phyloP scores from a whole-genome alignment of 2,888 invertebrate genomes.

The Lysandra bellargus region DNA sequence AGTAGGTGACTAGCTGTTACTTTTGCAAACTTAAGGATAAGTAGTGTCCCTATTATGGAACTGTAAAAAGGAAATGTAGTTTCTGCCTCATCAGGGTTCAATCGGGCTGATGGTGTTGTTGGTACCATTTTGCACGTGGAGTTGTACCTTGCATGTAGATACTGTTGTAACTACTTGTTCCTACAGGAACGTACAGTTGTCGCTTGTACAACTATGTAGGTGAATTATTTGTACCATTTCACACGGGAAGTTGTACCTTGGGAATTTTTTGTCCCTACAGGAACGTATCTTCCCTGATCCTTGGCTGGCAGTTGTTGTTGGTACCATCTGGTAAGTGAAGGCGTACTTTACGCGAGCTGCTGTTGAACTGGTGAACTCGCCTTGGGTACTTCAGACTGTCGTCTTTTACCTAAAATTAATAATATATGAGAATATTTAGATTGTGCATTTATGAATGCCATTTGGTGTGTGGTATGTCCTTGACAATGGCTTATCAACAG shows the following conservation, averaged over 20 bases:
- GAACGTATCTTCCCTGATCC: slow-evolving; percentile 66
- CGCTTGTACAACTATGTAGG: slow-evolving; percentile 44
- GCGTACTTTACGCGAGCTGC: slow-evolving; percentile 69
- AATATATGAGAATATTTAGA: background rate
- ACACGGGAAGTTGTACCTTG: slow-evolving; percentile 68
- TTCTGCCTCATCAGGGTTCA: background rate
- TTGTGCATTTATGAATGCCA: background rate
- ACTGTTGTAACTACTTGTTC: background rate
- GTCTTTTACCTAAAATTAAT: slow-evolving; percentile 59
- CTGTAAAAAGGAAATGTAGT: background rate
- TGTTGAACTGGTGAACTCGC: slow-evolving; percentile 63
- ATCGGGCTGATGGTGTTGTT: background rate
- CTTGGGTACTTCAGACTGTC: slow-evolving; percentile 66
- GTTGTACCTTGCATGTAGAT: no score
- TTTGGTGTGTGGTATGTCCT: no score
- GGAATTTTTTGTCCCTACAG: slow-evolving; percentile 50
- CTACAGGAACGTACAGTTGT: slow-evolving; percentile 50
- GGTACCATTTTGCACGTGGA: no score
- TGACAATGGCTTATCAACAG: no score
- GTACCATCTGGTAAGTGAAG: slow-evolving; percentile 61
- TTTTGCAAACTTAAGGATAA: background rate
- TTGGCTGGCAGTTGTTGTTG: slow-evolving; percentile 66
- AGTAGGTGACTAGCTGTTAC: background rate
- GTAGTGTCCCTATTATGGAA: background rate
- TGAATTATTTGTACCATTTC: slow-evolving; percentile 50